Evolutionary conservation across 2,888 invertebrate species (phyloP), one percentile per base, ranked within the genome.

Genomic region (Argynnis bischoffii): DNA sequence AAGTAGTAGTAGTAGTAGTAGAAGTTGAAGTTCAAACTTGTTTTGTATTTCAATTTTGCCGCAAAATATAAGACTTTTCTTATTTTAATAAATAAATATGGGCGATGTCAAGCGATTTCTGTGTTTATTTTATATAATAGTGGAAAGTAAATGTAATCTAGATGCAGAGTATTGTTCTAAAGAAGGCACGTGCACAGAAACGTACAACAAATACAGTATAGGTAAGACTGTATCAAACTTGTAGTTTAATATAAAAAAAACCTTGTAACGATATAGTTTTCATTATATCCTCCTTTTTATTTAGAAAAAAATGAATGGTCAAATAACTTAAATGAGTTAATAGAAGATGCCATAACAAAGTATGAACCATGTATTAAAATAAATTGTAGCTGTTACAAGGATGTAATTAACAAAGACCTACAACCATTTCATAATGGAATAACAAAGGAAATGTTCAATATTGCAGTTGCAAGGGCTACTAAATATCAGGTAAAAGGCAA

Each of bases 351-450:
- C 1, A 72, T 91, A 61, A 79, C 85, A 21, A 78, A 86, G 8
- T 95, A 95, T 79, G 77, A 81, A 66, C 93, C 94, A 13, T 96
- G 96, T 81, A 85, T 92, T 63, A 81, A 77, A 31, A 82, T 75
- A 56, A 94, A 94, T 73, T 96, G 96, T 81, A 93, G 90, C 61
- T 97, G 97, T 79, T 94, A 95, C 80, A 83, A 85, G 66, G 82
- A 92, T 76, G 94, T 96, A 6, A 95, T 98, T 66, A 84, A 93
- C 14, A 86, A 93, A 35, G 97, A 98, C 84, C 90, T 98, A 65
- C 86, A 86, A 64, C 93, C 94, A 6, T 98, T 96, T 85, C 88
- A 93, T 74, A 88, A 93, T 76, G 98, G 98, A 55, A 96, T 98
- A 69, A 94, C 93, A 0, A 92, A 94, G 76, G 90, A 95, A 72